Base-by-base conservation (phyloP, 2,888 invertebrate species). In the Cheiracanthium punctorium region DNA sequence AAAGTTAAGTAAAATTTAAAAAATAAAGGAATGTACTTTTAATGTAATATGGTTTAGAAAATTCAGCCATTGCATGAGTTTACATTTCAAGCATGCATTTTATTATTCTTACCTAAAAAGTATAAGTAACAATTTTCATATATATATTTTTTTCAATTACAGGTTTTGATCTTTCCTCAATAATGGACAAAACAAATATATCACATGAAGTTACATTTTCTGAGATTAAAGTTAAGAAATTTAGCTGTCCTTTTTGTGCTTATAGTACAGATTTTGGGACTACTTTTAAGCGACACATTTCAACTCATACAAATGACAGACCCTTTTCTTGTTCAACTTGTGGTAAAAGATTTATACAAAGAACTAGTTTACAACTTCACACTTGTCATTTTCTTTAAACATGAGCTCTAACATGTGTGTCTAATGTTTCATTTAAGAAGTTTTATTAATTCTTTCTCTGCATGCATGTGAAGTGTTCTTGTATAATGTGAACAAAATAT, bases 281-380 rank as follows among this genome's bases (percentile, higher is more conserved):
- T n/a, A 80, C 79, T 20, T 64, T 80, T 20, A 80, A 80, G 30
- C 71, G 79, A 1, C 79, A 80, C 17, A 29, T 71, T 28, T 33
- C 17, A 7, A 71, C 79, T 28, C 79, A 80, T 33, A 80, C 79
- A 4, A 71, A 71, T 71, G 79, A 80, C 24, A 33, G 79, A 71
- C 79, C 79, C 20, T 71, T 71, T n/a, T 20, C 29, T 33, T 80
- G 79, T 52, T n/a, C 37, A 37, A 28, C 24, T 64, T 80, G 79
- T 41, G 79, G 71, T 37, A 80, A 71, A 64, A 52, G 79, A 58
- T 80, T 80, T 43, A 80, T 80, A 33, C 79, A 80, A 20, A 64
- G 41, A 32, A 32, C 24, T 58, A 41, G 37, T 17, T 33, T 80
- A 71, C n/a, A 71, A 20, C 24, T 58, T 17, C 79, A 80, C 71